Conservation (phyloP, 2,113 vertebrate genomes). For the Hypanus sabinus region DNA sequence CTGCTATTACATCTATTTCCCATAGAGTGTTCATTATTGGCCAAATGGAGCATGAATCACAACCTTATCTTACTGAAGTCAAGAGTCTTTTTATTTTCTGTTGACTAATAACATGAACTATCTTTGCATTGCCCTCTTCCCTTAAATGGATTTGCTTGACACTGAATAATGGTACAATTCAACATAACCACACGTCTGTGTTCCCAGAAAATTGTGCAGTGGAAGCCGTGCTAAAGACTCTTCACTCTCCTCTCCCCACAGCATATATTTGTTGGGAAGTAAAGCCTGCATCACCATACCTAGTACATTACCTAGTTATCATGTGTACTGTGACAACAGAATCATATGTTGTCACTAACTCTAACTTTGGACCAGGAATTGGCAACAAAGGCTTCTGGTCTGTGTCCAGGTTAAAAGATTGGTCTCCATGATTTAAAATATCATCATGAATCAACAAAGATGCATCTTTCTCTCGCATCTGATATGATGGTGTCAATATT, state of each 20-base stretch:
- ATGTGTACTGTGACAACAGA: neutral
- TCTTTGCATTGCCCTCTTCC: neutral
- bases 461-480: too few species aligned
- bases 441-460: too few species aligned
- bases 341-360: neutral
- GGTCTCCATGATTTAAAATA: too few species aligned
- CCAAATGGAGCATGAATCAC: neutral
- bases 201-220: neutral
- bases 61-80: neutral
- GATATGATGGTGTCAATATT: too few species aligned
- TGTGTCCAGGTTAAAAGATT: too few species aligned
- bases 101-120: neutral
- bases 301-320: neutral
- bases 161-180: neutral
- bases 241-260: neutral
- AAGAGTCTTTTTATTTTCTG: neutral
- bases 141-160: neutral
- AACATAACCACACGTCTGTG: neutral
- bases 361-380: too few species aligned
- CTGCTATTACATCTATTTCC: neutral
- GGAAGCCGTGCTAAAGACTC: neutral
- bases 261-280: neutral
- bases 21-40: neutral
- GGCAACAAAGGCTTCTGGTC: too few species aligned
- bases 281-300: neutral